Conservation (phyloP, 2,888 invertebrate genomes). For the Drosophila conformis region DNA sequence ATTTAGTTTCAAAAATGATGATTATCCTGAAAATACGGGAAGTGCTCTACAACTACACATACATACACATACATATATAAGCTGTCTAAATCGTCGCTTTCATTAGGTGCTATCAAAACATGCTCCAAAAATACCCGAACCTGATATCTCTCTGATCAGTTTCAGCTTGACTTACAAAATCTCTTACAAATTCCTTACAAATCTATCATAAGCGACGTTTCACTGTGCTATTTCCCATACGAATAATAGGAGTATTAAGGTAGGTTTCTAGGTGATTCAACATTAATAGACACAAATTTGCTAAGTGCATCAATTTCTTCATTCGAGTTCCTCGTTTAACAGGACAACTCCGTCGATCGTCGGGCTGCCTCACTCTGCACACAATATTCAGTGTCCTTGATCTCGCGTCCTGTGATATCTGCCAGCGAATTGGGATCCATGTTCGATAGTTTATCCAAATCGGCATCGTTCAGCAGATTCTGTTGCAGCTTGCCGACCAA, state of each 20-base stretch:
- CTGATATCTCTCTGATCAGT: conserved; percentile 22
- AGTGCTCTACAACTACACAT: conserved; percentile 50
- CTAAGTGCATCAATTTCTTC: conserved; percentile 2
- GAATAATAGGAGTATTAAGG: conserved; percentile 18
- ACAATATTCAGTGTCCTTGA: conserved; percentile 87
- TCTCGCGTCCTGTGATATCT: conserved; percentile 88
- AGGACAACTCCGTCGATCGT: conserved; percentile 92
- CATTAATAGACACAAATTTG: conserved; percentile 19
- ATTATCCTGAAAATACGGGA: conserved; percentile 17
- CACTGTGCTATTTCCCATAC: conserved; percentile 44
- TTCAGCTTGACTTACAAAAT: conserved; percentile 56
- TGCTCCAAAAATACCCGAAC: conserved; percentile 68
- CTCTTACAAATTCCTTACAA: conserved; percentile 74
- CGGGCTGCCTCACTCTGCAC: conserved; percentile 92
- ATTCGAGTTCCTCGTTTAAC: conserved; percentile 37
- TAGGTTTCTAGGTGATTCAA: conserved; percentile 33
- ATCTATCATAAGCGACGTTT: conserved; percentile 72
- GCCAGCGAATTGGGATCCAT: conserved; percentile 95
- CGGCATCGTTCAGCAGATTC: conserved; percentile 92
- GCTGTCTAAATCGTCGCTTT: conserved; percentile 38
- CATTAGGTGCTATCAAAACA: conserved; percentile 62
- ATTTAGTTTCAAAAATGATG: conserved; percentile 44
- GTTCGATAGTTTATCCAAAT: conserved; percentile 92
- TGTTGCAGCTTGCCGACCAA: conserved; percentile 90
- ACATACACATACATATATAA: conserved; percentile 19